Evolutionary conservation across 35 echinoderm and acorn worm genomes (phyloP).

Genomic region (Lytechinus variegatus): DNA sequence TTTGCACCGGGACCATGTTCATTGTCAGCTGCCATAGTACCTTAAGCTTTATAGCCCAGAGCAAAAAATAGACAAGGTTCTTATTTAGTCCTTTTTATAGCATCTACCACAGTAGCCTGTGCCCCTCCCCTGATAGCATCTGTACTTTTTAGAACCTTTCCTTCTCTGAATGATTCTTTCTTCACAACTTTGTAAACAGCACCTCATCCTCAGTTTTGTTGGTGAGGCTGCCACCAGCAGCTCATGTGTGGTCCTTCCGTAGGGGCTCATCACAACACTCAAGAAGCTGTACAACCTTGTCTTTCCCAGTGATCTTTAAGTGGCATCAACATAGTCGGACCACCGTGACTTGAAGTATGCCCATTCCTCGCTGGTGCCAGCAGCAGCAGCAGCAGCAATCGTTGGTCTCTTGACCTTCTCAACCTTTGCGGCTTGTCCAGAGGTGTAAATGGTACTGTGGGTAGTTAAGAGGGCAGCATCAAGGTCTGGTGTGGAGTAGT

Average conservation of each 20-base stretch:
- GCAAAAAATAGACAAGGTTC: too few species aligned
- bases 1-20: too few species aligned
- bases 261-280: slow-evolving; percentile 60
- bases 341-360: slow-evolving; percentile 17
- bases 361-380: slow-evolving; percentile 34
- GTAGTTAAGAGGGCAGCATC: slow-evolving; percentile 49
- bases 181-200: background rate
- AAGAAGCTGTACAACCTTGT: slow-evolving; percentile 54
- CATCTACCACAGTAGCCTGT: too few species aligned
- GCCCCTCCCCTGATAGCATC: too few species aligned
- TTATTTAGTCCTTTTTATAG: too few species aligned
- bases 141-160: too few species aligned
- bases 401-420: slow-evolving; percentile 58
- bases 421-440: slow-evolving; percentile 52
- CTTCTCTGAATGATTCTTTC: too few species aligned
- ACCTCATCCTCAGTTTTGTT: slow-evolving; percentile 52
- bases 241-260: slow-evolving; percentile 51
- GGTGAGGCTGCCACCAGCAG: slow-evolving; percentile 52
- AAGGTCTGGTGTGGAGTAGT: slow-evolving; percentile 31
- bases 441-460: slow-evolving; percentile 11
- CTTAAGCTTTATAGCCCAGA: too few species aligned
- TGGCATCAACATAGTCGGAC: slow-evolving; percentile 59
- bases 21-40: too few species aligned
- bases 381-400: slow-evolving; percentile 45
- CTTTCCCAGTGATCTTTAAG: slow-evolving; percentile 55